phyloP scores from a whole-genome alignment of 1,140 invertebrate genomes.

The Trinorchestia longiramus region DNA sequence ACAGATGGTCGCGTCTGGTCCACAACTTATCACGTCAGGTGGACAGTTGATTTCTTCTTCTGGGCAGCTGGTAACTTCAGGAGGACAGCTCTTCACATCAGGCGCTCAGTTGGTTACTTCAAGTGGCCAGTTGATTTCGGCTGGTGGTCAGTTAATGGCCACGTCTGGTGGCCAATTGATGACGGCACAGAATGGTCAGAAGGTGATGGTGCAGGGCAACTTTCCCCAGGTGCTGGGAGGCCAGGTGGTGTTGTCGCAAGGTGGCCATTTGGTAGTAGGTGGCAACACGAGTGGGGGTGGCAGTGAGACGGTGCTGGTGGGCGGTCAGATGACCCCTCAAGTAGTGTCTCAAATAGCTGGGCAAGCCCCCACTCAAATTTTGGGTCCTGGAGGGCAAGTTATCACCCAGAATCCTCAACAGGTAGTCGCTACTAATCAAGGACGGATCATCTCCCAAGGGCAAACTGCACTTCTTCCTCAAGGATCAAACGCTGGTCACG shows the following conservation, averaged over 20 bases:
- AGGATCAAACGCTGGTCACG: not conserved
- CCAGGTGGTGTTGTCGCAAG: constrained; percentile 65
- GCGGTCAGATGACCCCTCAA: not conserved
- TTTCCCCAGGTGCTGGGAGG: constrained; percentile 63
- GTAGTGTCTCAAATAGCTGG: not conserved
- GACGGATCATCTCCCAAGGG: constrained; percentile 2
- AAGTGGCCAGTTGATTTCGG: constrained; percentile 62
- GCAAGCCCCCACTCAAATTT: not conserved
- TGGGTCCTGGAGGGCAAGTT: not conserved
- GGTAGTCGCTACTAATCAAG: not conserved
- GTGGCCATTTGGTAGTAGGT: constrained; percentile 66
- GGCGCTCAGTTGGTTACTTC: constrained; percentile 20
- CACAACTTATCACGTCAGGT: not conserved
- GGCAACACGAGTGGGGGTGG: constrained; percentile 37
- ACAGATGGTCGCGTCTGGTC: not conserved
- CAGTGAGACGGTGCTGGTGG: not conserved
- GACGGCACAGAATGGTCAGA: constrained; percentile 62
- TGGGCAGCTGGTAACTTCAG: constrained; percentile 21
- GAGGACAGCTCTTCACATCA: not conserved
- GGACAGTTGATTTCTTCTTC: constrained; percentile 11
- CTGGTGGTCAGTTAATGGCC: constrained; percentile 59
- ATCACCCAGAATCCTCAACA: not conserved
- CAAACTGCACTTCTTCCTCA: not conserved
- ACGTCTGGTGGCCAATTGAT: constrained; percentile 54
- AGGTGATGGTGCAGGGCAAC: constrained; percentile 64